These are phyloP conservation scores for Turritopsis rubra DNA, from an alignment of 30 jellyfish, hydroid and myxozoan species.

Conservation along the genomic window DNA sequence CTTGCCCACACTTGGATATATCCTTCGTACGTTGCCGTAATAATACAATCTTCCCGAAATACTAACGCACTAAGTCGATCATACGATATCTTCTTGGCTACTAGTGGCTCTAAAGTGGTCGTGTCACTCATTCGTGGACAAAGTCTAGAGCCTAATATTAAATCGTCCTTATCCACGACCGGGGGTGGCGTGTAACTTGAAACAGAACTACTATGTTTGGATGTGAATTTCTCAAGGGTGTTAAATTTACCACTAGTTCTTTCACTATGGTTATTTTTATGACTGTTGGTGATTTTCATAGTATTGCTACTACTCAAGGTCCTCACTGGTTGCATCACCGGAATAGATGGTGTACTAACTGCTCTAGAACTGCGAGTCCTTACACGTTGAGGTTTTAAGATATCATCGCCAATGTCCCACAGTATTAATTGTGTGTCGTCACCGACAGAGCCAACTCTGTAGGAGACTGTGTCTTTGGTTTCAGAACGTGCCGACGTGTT, in stretches of 20 bases:
- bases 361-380: conserved; percentile 84
- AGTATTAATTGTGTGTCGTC: conserved; percentile 86
- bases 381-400: conserved; percentile 71
- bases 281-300: background rate
- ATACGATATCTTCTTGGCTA: conserved; percentile 75
- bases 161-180: conserved; percentile 49
- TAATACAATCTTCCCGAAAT: conserved; percentile 87
- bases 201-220: conserved; percentile 64
- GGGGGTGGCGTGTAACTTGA: conserved; percentile 77
- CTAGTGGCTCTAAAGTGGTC: conserved; percentile 74
- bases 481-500: background rate
- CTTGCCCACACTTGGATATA: conserved; percentile 94
- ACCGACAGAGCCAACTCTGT: conserved; percentile 93
- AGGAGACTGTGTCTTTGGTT: conserved; percentile 37
- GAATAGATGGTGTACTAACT: background rate
- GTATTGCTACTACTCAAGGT: conserved; percentile 34
- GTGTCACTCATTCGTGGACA: conserved; percentile 84
- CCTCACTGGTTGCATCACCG: conserved; percentile 43
- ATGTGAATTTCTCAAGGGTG: conserved; percentile 42
- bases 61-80: conserved; percentile 85
- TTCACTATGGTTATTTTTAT: background rate
- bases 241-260: conserved; percentile 34
- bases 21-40: conserved; percentile 82
- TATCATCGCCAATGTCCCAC: conserved; percentile 90
- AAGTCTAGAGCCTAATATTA: conserved; percentile 47